Evolutionary conservation across 2,888 invertebrate species (phyloP).

Genomic region (Athalia rosae): DNA sequence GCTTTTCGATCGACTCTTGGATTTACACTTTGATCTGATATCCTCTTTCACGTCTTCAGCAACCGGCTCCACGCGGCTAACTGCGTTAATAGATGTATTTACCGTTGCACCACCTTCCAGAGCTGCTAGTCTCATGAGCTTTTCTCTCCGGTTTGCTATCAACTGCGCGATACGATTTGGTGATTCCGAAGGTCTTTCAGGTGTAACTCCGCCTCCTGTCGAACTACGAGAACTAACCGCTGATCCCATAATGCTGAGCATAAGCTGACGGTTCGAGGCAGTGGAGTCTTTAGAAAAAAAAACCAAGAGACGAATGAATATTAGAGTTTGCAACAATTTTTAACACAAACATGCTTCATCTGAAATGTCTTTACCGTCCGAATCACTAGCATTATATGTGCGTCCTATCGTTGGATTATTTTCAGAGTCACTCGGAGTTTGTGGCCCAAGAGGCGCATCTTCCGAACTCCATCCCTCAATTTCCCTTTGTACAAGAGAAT

Average conservation of each 20-base stretch:
- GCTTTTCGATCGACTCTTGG: slow-evolving; percentile 60
- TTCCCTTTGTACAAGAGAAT: slow-evolving; percentile 93
- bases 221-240: slow-evolving; percentile 57
- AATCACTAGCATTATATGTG: slow-evolving; percentile 73
- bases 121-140: slow-evolving; percentile 78
- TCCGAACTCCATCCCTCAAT: slow-evolving; percentile 86
- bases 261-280: slow-evolving; percentile 61
- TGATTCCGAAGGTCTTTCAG: slow-evolving; percentile 72
- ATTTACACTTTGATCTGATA: slow-evolving; percentile 60
- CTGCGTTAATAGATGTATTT: slow-evolving; percentile 48
- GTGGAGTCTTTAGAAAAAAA: slow-evolving; percentile 59
- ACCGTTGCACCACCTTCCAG: slow-evolving; percentile 58
- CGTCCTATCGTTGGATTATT: slow-evolving; percentile 63
- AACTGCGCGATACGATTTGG: slow-evolving; percentile 84
- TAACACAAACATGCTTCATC: background rate
- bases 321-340: background rate
- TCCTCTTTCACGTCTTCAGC: slow-evolving; percentile 42
- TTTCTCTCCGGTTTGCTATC: slow-evolving; percentile 83
- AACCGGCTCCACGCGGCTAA: slow-evolving; percentile 33
- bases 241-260: slow-evolving; percentile 62
- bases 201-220: slow-evolving; percentile 57
- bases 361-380: slow-evolving; percentile 61
- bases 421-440: slow-evolving; percentile 65
- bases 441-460: slow-evolving; percentile 68
- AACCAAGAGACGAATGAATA: background rate